Conservation (phyloP, 2,113 vertebrate genomes). For the Rhinichthys klamathensis region DNA sequence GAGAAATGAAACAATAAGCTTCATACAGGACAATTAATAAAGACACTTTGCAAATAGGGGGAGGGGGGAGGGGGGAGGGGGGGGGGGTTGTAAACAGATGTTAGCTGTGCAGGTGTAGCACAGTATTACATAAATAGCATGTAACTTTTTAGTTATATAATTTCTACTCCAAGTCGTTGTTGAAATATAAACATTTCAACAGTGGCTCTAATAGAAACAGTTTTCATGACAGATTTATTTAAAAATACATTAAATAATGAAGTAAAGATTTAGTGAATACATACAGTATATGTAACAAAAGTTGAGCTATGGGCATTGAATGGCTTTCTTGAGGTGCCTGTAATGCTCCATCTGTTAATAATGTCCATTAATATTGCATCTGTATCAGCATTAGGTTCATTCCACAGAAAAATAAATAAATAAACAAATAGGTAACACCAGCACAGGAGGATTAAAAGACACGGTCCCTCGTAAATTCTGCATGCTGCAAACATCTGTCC, state of each 20-base stretch:
- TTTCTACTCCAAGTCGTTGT: background rate
- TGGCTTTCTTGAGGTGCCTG: background rate
- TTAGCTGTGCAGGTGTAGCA: too few species aligned
- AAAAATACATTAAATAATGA: background rate
- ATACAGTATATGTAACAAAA: background rate
- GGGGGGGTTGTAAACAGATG: too few species aligned
- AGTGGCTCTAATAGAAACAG: background rate
- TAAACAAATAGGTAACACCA: background rate
- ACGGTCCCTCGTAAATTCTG: background rate
- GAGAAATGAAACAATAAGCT: too few species aligned
- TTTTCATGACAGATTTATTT: background rate
- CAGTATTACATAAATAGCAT: too few species aligned
- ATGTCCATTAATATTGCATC: too few species aligned
- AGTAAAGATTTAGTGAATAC: background rate
- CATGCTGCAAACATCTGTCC: background rate
- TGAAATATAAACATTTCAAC: background rate
- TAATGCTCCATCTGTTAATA: too few species aligned
- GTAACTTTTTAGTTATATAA: too few species aligned
- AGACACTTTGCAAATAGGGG: too few species aligned
- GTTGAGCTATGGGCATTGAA: background rate
- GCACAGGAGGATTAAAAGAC: background rate
- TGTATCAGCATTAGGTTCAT: background rate
- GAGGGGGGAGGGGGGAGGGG: too few species aligned
- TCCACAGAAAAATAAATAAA: conserved; percentile 13
- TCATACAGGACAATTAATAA: too few species aligned